Percentiles rank a stretch among this genome's conserved stretches.
Conservation (phyloP, 2,113 vertebrate species). For the Chaetodon trifascialis region DNA sequence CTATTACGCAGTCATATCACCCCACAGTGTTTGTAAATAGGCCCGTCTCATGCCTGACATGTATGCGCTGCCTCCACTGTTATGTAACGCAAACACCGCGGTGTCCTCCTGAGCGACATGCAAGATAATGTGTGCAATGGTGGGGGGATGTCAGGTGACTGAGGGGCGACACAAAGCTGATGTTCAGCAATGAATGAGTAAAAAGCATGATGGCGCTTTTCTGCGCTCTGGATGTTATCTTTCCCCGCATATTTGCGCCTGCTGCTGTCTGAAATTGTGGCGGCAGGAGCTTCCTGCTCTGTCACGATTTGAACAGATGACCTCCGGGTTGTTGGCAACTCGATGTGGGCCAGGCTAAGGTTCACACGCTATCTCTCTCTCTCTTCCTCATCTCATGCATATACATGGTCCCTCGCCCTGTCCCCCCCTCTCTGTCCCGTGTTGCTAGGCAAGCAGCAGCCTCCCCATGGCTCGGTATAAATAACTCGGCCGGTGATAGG, state of each 20-base stretch:
- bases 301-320: conserved; percentile 49
- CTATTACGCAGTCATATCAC: background rate
- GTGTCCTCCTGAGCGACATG: background rate
- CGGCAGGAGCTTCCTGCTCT: conserved; percentile 32
- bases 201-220: background rate
- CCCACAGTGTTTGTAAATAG: conserved; percentile 33
- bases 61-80: conserved; percentile 30
- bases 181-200: background rate
- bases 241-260: conserved; percentile 43
- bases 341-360: conserved; percentile 54
- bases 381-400: conserved; percentile 15
- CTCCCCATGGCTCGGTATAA: conserved; percentile 90
- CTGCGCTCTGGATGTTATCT: background rate
- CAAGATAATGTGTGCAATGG: rapidly evolving
- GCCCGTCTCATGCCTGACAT: conserved; percentile 1
- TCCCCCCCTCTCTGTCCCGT: conserved; percentile 47
- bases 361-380: conserved; percentile 61
- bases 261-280: conserved; percentile 3
- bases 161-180: background rate
- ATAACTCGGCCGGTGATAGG: conserved; percentile 88
- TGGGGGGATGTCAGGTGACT: background rate
- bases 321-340: conserved; percentile 27
- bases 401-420: background rate
- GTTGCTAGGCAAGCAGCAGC: conserved; percentile 94
- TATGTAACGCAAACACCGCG: conserved; percentile 52